Evolutionary conservation across 2,797 vertebrate genomes (phyloP), one percentile per base, ranked within the genome.

Genomic region (Periparus ater): DNA sequence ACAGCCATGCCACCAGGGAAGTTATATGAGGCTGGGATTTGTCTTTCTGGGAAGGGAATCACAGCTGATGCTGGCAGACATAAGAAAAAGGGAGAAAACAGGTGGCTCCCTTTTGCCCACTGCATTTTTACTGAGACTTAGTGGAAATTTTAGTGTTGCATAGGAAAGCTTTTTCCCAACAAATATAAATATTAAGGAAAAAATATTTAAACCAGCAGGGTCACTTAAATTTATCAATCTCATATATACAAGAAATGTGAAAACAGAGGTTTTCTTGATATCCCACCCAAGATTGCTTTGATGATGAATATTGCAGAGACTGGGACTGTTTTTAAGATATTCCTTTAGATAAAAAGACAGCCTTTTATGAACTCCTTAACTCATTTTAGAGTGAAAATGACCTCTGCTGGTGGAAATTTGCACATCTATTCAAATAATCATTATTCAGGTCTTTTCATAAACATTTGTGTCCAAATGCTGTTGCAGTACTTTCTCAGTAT

Each of bases 301-400:
- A 60, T 82, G 45, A 81, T 45, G 50, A 66, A 29, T 62, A 86
- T 7, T 48, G 7, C 4, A 4, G 57, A 27, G 30, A 51, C 18
- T 27, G 30, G 25, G 47, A 83, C 22, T 54, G 26, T 42, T 89
- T 75, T 55, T 29, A 95, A 85, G 44, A 53, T 67, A n/a, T 15
- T 55, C 17, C 7, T 23, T 73, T 73, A 50, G n/a, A 63, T 67
- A 79, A 74, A 85, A 88, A 50, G 6, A 29, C 34, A 58, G n/a
- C 6, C 45, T 88, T 94, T 80, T n/a, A 74, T 47, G 32, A 85
- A 71, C 15, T 55, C 14, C 54, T 83, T 79, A 68, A 79, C 10
- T 87, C 74, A 93, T 94, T 92, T 58, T 81, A 84, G 58, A 74
- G 47, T 94, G 70, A 86, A 96, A 96, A 96, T 95, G 57, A 97